Evolutionary conservation across 1,140 invertebrate species (phyloP).

Genomic region (Arctopsyche grandis): DNA sequence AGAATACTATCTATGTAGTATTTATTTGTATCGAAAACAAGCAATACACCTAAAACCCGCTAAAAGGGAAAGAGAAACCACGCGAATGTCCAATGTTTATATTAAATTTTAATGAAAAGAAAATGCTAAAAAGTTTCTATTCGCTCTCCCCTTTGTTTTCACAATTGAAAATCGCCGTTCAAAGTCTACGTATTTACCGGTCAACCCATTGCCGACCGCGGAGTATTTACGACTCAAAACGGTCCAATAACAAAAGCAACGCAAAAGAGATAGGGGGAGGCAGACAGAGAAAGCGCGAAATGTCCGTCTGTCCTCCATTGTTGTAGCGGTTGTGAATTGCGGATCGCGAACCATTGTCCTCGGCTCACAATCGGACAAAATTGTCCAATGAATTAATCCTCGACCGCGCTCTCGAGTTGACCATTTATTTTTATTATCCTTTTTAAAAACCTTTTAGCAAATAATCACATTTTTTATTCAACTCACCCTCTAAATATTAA

Average conservation of each 20-base stretch:
- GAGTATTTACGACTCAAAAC: too few relatives aligned
- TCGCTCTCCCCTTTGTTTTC: too few relatives aligned
- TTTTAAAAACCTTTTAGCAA: background rate
- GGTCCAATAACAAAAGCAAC: background rate
- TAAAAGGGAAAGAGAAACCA: background rate
- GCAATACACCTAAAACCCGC: background rate
- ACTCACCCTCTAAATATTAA: background rate
- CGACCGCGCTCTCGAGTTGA: background rate
- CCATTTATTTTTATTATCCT: slow-evolving; percentile 1
- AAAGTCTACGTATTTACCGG: too few relatives aligned
- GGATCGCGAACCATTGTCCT: slow-evolving; percentile 21
- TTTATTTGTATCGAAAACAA: slow-evolving; percentile 26
- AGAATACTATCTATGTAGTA: background rate
- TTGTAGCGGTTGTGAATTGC: slow-evolving; percentile 22
- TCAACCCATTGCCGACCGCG: too few relatives aligned
- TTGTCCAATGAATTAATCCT: slow-evolving; percentile 25
- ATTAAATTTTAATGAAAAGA: too few relatives aligned
- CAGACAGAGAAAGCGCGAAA: background rate
- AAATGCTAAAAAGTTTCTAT: too few relatives aligned
- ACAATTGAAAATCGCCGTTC: too few relatives aligned
- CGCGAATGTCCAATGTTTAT: background rate
- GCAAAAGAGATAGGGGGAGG: background rate
- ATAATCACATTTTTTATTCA: too few relatives aligned
- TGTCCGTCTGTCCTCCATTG: slow-evolving; percentile 27
- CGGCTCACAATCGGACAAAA: background rate